Conservation (phyloP, 2,888 invertebrate genomes). For the Epinotia demarniana region DNA sequence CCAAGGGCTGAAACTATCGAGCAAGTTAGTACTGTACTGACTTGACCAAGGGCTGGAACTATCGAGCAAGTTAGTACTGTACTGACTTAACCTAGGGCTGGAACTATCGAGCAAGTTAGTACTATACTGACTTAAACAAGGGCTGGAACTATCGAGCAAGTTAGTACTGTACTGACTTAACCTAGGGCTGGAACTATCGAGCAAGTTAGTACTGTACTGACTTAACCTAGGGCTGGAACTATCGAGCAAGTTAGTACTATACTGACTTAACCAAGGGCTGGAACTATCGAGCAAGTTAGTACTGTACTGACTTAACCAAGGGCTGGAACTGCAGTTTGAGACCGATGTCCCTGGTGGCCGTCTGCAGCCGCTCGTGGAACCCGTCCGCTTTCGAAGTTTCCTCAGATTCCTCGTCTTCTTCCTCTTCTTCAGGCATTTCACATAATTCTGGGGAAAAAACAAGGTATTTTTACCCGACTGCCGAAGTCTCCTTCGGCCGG, state of each 20-base stretch:
- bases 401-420: conserved; percentile 82
- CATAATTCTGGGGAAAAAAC: conserved; percentile 85
- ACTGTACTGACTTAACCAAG: conserved; percentile 80
- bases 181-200: conserved; percentile 86
- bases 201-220: conserved; percentile 63
- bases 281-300: conserved; percentile 62
- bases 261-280: conserved; percentile 86
- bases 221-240: conserved; percentile 86
- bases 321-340: conserved; percentile 86
- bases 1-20: too few species aligned
- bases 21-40: too few species aligned
- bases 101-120: too few species aligned
- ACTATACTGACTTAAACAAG: conserved; percentile 80
- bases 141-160: conserved; percentile 87
- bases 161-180: conserved; percentile 76
- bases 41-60: too few species aligned
- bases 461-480: too few species aligned
- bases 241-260: too few species aligned
- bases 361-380: conserved; percentile 83
- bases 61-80: too few species aligned
- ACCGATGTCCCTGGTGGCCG: conserved; percentile 87
- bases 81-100: too few species aligned
- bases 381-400: conserved; percentile 68
- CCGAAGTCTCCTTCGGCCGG: too few species aligned
- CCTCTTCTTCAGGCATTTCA: conserved; percentile 88